Percentiles rank a stretch among this genome's conserved stretches.
Evolutionary conservation across 2,888 invertebrate species (phyloP).

Genomic region (Nudaria mundana): DNA sequence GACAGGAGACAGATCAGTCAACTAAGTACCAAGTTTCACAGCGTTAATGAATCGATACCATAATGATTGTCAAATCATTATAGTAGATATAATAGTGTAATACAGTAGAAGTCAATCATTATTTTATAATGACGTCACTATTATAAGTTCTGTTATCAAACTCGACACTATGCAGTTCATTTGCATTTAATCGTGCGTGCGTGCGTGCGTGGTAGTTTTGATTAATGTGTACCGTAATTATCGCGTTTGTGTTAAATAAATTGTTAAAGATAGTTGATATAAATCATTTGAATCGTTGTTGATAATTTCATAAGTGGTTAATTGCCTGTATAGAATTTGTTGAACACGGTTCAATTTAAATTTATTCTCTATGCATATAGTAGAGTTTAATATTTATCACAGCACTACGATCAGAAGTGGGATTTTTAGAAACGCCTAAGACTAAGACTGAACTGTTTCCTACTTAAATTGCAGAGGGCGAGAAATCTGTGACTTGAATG

Average conservation of each 20-base stretch:
- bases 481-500: too few relatives aligned
- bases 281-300: slow-evolving; percentile 8
- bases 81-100: slow-evolving; percentile 14
- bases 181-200: slow-evolving; percentile 7
- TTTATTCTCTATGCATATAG: too few relatives aligned
- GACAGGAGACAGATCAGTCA: slow-evolving; percentile 17
- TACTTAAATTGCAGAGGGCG: too few relatives aligned
- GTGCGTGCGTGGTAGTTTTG: slow-evolving; percentile 6
- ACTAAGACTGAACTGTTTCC: too few relatives aligned
- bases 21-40: slow-evolving; percentile 17
- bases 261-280: slow-evolving; percentile 2
- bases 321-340: slow-evolving; percentile 4
- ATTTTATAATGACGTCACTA: slow-evolving; percentile 15
- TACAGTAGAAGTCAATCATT: slow-evolving; percentile 22
- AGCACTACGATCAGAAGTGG: too few relatives aligned
- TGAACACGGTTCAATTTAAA: background rate
- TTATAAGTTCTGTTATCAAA: slow-evolving; percentile 14
- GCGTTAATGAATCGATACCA: slow-evolving; percentile 19
- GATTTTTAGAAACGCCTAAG: too few relatives aligned
- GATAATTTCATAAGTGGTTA: slow-evolving; percentile 8
- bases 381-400: too few relatives aligned
- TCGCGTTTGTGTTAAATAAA: slow-evolving; percentile 6
- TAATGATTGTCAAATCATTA: slow-evolving; percentile 11
- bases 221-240: slow-evolving; percentile 19
- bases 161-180: slow-evolving; percentile 6